Conservation (phyloP, 2,113 vertebrate species). For the Scolopax mira region DNA sequence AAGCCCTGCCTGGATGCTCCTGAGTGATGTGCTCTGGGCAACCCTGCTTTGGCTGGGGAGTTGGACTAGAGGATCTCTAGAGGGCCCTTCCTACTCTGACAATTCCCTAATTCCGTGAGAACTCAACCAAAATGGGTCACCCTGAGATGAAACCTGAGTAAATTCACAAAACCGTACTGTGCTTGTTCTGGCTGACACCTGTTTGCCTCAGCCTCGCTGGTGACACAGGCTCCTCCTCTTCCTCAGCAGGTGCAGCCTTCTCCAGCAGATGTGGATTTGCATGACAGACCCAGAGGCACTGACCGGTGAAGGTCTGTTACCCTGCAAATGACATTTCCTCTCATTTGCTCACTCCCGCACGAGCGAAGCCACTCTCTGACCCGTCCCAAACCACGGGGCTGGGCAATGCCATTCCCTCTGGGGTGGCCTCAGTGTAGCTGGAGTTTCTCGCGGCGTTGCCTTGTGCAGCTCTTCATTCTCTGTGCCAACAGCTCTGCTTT, state of each 20-base stretch:
- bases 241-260: not conserved
- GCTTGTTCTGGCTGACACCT: not conserved
- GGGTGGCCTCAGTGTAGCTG: not conserved
- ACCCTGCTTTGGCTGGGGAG: too few species aligned
- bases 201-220: not conserved
- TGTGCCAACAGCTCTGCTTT: not conserved
- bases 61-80: too few species aligned
- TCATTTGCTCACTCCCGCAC: not conserved
- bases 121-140: not conserved
- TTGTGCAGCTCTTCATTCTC: not conserved
- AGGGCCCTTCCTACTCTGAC: too few species aligned
- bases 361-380: not conserved
- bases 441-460: not conserved
- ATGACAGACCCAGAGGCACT: conserved; percentile 21
- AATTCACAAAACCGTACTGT: not conserved
- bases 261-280: conserved; percentile 1
- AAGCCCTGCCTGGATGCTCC: too few species aligned
- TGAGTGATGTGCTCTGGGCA: too few species aligned
- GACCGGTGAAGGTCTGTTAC: not conserved
- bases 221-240: not conserved
- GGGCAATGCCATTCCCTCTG: not conserved
- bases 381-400: not conserved
- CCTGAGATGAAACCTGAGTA: not conserved
- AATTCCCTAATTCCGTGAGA: not conserved
- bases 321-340: not conserved